These are phyloP conservation scores for Pachliopta kotzebuea DNA, from an alignment of 2,888 invertebrate genomes.

Conservation along the genomic window DNA sequence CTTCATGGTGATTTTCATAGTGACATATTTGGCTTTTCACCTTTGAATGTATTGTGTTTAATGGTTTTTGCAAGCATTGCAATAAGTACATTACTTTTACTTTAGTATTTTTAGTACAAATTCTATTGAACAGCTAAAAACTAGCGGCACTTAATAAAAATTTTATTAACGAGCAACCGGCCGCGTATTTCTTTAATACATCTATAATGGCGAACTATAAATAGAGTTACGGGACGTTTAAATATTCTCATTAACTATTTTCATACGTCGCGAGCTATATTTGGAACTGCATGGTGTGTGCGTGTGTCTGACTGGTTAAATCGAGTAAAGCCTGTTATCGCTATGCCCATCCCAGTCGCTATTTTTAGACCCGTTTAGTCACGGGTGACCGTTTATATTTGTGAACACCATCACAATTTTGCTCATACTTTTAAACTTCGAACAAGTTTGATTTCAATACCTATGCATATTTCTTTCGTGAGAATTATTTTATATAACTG, in stretches of 20 bases:
- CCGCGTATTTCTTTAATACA: constrained; percentile 8
- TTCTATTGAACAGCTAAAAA: neutral
- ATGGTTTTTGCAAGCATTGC: neutral
- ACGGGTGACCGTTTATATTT: constrained; percentile 52
- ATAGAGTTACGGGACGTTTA: constrained; percentile 34
- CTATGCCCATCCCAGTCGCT: constrained; percentile 56
- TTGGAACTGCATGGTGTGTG: constrained; percentile 46
- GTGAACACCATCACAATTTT: constrained; percentile 26
- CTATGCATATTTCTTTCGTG: neutral
- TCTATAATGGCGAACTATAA: constrained; percentile 28
- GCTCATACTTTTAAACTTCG: constrained; percentile 3
- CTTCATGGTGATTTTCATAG: neutral
- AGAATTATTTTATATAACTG: neutral
- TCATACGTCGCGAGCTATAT: constrained; percentile 48
- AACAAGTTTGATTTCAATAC: neutral
- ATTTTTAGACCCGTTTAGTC: constrained; percentile 66
- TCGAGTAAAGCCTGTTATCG: constrained; percentile 64
- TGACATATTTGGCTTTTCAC: neutral
- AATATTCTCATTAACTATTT: constrained; percentile 38
- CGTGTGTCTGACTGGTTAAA: constrained; percentile 42
- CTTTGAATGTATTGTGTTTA: neutral
- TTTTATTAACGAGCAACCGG: neutral
- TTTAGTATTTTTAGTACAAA: neutral
- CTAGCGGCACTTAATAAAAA: neutral
- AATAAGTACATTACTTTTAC: neutral